Evolutionary conservation across 2,888 invertebrate genomes (phyloP), one percentile per base, ranked within the genome.

Genomic region (Platynereis dumerilii): DNA sequence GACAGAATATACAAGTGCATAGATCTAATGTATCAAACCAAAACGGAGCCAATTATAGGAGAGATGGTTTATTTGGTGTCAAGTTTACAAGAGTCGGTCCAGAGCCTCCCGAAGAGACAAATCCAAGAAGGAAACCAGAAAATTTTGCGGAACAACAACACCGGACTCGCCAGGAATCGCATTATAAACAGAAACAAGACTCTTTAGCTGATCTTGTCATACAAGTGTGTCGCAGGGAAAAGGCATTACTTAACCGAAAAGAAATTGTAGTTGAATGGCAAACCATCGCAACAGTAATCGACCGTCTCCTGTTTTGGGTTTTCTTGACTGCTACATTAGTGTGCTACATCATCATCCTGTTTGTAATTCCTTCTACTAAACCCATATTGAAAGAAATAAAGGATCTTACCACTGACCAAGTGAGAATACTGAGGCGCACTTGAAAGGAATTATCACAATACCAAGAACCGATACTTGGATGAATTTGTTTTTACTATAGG

Each of bases 181-280:
- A 45, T 42, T 3, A 27, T 20, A 44, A 39, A 42, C 29, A 56
- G 42, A 61, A 61, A 42, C 61, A 61, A 45, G 48, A 58, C 17
- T 62, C 61, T 12, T 2, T 61, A n/a, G 15, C 63, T 2, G 45
- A 54, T n/a, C 53, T 55, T 1, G 45, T 64, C 7, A 28, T 53
- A 1, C 56, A 44, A 42, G 42, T 22, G 28, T 68, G 68, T 55
- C 54, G 39, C 17, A 70, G 66, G 42, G 58, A 64, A 52, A 48
- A 45, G 54, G 71, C 69, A n/a, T 55, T 73, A 12, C 45, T 64
- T 15, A 34, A 56, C 0, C 60, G 69, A 29, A 78, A 77, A 62
- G 59, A 75, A 52, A 75, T 81, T 52, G 74, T 81, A 24, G 80
- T 78, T 0, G 81, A 81, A 60, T 82, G 82, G 82, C 81, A 81